Percentiles rank a stretch among this genome's conserved stretches.
Conservation (phyloP, 2,888 invertebrate species). For the Ornithoptera alexandrae region DNA sequence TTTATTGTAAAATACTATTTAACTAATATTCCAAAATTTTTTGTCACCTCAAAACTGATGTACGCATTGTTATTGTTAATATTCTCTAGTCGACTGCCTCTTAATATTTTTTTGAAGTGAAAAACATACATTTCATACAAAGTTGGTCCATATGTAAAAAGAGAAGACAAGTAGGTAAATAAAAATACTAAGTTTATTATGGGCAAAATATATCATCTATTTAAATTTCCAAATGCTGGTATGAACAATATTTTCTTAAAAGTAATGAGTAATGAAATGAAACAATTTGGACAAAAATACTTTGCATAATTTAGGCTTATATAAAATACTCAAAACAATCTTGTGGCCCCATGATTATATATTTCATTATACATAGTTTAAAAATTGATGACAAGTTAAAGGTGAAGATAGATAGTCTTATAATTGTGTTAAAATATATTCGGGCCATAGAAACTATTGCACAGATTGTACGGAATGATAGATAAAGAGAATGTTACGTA, state of each 20-base stretch:
- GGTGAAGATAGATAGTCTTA: constrained; percentile 11
- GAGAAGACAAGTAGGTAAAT: constrained; percentile 13
- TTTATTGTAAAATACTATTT: no score
- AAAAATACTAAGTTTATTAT: constrained; percentile 52
- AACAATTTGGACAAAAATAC: constrained; percentile 48
- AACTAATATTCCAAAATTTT: no score
- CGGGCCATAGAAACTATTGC: background rate
- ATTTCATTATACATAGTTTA: constrained; percentile 9
- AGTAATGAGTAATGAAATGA: constrained; percentile 66
- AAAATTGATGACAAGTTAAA: constrained; percentile 1
- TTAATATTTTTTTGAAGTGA: no score
- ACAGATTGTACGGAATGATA: constrained; percentile 58
- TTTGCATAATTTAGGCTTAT: constrained; percentile 37
- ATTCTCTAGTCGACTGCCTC: no score
- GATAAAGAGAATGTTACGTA: constrained; percentile 33
- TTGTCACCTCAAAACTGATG: no score
- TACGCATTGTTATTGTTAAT: no score
- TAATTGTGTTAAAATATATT: constrained; percentile 1
- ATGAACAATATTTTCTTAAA: constrained; percentile 73
- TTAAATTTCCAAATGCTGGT: constrained; percentile 77
- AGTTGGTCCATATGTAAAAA: no score
- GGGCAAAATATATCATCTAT: constrained; percentile 79
- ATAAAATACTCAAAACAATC: constrained; percentile 9
- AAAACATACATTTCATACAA: no score
- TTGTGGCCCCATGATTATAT: constrained; percentile 27